Evolutionary conservation across 2,797 vertebrate species (phyloP).

Genomic region (Diplodus puntazzo): DNA sequence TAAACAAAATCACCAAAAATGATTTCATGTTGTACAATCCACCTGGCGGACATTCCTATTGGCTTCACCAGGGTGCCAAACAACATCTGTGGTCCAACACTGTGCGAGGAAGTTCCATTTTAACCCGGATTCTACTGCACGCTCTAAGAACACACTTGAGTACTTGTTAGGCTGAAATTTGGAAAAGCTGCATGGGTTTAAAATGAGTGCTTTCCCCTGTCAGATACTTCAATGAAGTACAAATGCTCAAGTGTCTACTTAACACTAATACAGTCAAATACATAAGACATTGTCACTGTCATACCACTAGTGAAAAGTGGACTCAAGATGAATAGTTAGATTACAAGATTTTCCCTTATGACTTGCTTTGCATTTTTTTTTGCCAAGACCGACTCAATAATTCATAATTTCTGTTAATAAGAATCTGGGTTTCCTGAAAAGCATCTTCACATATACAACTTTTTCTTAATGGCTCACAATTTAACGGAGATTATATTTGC

Average conservation of each 20-base stretch:
- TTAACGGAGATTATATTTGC: conserved; percentile 33
- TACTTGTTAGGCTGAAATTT: not conserved
- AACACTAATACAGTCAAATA: conserved; percentile 33
- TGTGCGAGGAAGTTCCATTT: conserved; percentile 64
- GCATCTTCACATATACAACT: conserved; percentile 36
- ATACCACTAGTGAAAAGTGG: conserved; percentile 38
- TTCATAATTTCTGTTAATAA: conserved; percentile 2
- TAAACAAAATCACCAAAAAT: conserved; percentile 80
- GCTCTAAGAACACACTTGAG: conserved; percentile 20
- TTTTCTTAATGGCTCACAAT: conserved; percentile 26
- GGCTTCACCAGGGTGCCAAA: conserved; percentile 72
- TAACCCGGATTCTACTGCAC: conserved; percentile 40
- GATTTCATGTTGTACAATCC: conserved; percentile 81
- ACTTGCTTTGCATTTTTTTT: conserved; percentile 31
- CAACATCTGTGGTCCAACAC: conserved; percentile 65
- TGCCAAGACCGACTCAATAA: conserved; percentile 3
- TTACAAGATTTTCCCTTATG: conserved; percentile 12
- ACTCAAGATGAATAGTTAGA: conserved; percentile 10
- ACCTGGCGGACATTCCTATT: conserved; percentile 81
- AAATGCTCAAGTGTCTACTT: conserved; percentile 36
- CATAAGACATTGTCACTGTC: conserved; percentile 26
- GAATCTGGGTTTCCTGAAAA: conserved; percentile 49
- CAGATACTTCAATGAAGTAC: conserved; percentile 4
- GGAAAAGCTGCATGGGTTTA: conserved; percentile 25
- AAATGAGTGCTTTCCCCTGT: conserved; percentile 20